phyloP scores from a whole-genome alignment of 23 tunicate genomes.

The Clavelina lepadiformis region DNA sequence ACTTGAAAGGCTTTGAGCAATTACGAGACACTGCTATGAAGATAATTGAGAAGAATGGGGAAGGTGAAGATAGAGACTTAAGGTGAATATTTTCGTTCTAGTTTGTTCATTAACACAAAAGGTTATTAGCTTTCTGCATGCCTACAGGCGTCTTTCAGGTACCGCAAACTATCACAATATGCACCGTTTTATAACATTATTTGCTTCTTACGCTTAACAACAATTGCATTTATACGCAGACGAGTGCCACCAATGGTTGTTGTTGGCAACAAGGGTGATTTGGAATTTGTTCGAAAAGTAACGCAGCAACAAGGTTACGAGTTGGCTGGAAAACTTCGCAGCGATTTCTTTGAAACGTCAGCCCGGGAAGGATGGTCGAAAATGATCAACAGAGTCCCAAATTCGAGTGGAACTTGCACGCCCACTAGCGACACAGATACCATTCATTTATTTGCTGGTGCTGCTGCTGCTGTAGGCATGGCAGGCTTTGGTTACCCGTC shows the following conservation, averaged over 20 bases:
- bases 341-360: slow-evolving; percentile 77
- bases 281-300: slow-evolving; percentile 57
- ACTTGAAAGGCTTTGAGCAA: slow-evolving; percentile 46
- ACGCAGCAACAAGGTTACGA: slow-evolving; percentile 49
- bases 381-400: slow-evolving; percentile 1
- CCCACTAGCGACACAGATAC: slow-evolving; percentile 11
- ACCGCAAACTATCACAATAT: too few species aligned
- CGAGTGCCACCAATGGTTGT: slow-evolving; percentile 63
- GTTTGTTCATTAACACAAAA: too few species aligned
- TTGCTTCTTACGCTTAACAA: not conserved
- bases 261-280: slow-evolving; percentile 90
- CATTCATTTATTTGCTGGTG: slow-evolving; percentile 6
- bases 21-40: slow-evolving; percentile 40
- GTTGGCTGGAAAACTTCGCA: slow-evolving; percentile 53
- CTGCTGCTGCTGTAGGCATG: slow-evolving; percentile 23
- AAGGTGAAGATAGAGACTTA: slow-evolving; percentile 35
- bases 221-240: slow-evolving; percentile 27
- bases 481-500: slow-evolving; percentile 17
- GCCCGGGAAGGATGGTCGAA: slow-evolving; percentile 96
- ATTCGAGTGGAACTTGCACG: not conserved
- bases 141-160: too few species aligned
- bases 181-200: too few species aligned
- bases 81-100: too few species aligned
- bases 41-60: slow-evolving; percentile 28
- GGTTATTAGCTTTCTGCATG: too few species aligned